These are phyloP conservation scores for Menidia beryllina DNA, from an alignment of 2,113 vertebrate genomes.

Conservation along the genomic window DNA sequence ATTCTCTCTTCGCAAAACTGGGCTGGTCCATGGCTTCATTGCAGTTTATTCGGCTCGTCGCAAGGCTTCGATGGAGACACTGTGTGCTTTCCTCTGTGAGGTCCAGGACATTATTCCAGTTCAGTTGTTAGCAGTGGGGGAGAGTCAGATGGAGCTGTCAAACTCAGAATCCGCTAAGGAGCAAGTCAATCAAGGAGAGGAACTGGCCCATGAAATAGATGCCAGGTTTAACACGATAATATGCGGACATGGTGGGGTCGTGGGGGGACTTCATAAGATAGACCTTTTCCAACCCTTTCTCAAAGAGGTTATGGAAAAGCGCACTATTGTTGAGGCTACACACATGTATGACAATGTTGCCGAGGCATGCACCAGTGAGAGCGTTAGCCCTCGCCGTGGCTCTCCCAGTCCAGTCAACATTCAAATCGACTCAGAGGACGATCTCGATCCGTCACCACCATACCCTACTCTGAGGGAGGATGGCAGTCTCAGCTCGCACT, in stretches of 20 bases:
- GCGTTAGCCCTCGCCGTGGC: conserved; percentile 87
- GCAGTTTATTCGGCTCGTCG: conserved; percentile 92
- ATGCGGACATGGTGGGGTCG: conserved; percentile 83
- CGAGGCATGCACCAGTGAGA: conserved; percentile 90
- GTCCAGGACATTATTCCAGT: conserved; percentile 96
- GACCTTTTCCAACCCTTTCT: conserved; percentile 92
- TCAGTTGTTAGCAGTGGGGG: conserved; percentile 90
- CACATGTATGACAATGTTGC: conserved; percentile 96
- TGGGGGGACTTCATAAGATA: conserved; percentile 88
- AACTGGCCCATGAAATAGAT: conserved; percentile 94
- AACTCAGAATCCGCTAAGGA: conserved; percentile 89
- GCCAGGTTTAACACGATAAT: conserved; percentile 87
- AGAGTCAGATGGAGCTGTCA: conserved; percentile 83
- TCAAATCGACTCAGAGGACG: conserved; percentile 92
- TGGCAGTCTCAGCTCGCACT: conserved; percentile 75
- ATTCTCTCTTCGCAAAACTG: conserved; percentile 90
- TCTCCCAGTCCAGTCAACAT: conserved; percentile 91
- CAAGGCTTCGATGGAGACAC: conserved; percentile 91
- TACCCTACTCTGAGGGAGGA: conserved; percentile 86
- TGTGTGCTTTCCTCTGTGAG: conserved; percentile 95
- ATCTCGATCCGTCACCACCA: conserved; percentile 85
- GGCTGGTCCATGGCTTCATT: conserved; percentile 93
- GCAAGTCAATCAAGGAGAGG: conserved; percentile 91
- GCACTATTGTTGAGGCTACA: conserved; percentile 90
- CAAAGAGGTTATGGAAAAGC: conserved; percentile 92